These are phyloP conservation scores for Leiothrix lutea DNA, from an alignment of 2,113 vertebrate genomes.

Conservation along the genomic window DNA sequence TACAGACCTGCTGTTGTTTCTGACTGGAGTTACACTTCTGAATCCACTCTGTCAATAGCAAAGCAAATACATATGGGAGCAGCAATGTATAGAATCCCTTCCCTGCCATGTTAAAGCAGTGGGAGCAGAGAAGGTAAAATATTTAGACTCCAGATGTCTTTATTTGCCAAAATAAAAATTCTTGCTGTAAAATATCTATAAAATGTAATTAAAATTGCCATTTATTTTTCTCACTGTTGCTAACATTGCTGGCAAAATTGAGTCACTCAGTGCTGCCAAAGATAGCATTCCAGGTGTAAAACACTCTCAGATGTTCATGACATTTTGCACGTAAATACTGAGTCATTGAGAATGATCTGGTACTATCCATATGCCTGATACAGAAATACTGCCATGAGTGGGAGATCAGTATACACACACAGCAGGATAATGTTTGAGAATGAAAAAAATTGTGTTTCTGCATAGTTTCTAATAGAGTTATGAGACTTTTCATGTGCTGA, in stretches of 20 bases:
- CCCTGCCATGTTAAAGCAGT: neutral
- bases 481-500: neutral
- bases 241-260: constrained; percentile 27
- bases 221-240: constrained; percentile 14
- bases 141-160: constrained; percentile 63
- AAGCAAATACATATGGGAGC: neutral
- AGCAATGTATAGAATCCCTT: neutral
- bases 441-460: neutral
- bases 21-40: neutral
- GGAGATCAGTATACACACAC: constrained; percentile 32
- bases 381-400: constrained; percentile 42
- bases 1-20: neutral
- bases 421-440: constrained; percentile 17
- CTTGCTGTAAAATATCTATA: constrained; percentile 8
- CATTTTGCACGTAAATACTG: constrained; percentile 59
- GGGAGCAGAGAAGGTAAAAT: constrained; percentile 52
- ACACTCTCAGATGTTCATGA: constrained; percentile 56
- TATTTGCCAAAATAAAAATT: constrained; percentile 57
- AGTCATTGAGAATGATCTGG: constrained; percentile 59
- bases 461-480: neutral
- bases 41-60: neutral
- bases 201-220: constrained; percentile 51
- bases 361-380: constrained; percentile 57
- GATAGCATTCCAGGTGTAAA: constrained; percentile 61
- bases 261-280: constrained; percentile 38